Percentiles rank a stretch among this genome's conserved stretches.
phyloP scores from a whole-genome alignment of 2,113 vertebrate genomes.

The Sisor rabdophorus region DNA sequence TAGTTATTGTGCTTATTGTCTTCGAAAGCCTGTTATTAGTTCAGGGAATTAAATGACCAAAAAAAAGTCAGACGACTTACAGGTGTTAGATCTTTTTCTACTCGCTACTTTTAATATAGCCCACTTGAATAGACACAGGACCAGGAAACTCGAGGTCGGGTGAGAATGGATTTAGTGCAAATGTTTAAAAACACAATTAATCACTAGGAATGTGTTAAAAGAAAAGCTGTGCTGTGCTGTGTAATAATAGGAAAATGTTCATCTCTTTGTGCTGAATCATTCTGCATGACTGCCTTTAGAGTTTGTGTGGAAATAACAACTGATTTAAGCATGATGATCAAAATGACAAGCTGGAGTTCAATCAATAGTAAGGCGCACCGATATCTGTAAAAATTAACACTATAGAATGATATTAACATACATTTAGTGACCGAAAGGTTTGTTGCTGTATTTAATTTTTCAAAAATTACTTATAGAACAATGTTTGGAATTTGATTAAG shows the following conservation, averaged over 20 bases:
- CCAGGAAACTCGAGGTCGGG: constrained; percentile 9
- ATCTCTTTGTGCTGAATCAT: not conserved
- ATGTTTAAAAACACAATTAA: not conserved
- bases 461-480: not conserved
- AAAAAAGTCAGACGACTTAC: constrained; percentile 59
- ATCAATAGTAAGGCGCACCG: too few relatives aligned
- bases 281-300: not conserved
- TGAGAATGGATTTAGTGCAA: not conserved
- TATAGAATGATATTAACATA: not conserved
- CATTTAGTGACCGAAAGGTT: not conserved
- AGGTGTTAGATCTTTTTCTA: constrained; percentile 49
- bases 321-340: not conserved
- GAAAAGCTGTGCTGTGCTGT: not conserved
- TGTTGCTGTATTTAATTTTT: not conserved
- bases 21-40: constrained; percentile 69
- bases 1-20: constrained; percentile 72
- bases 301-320: not conserved
- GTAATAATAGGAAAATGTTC: not conserved
- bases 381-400: not conserved
- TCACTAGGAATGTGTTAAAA: not conserved
- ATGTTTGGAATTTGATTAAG: not conserved
- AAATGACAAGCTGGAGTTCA: too few relatives aligned
- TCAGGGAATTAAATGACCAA: constrained; percentile 63
- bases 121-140: constrained; percentile 1
- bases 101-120: constrained; percentile 34